Percentiles rank a stretch among this genome's conserved stretches.
Conservation (phyloP, 1,140 invertebrate genomes). For the Anastrepha obliqua region DNA sequence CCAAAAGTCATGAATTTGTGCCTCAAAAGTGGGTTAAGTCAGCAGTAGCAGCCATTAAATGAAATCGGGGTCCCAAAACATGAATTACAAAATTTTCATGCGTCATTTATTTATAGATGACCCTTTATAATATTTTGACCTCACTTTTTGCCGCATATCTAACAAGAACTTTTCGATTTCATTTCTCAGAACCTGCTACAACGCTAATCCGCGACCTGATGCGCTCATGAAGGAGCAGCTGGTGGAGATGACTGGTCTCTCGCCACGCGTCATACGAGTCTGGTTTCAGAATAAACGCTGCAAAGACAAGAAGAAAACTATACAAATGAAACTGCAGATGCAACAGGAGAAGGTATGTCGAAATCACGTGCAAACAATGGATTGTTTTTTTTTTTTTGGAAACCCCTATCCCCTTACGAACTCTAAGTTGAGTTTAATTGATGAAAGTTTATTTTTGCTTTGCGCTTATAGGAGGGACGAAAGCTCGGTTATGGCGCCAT, state of each 20-base stretch:
- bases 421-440: not conserved
- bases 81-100: too few species aligned
- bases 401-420: not conserved
- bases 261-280: slow-evolving; percentile 95
- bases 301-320: slow-evolving; percentile 99
- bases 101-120: too few species aligned
- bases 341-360: slow-evolving; percentile 94
- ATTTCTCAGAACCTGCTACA: slow-evolving; percentile 87
- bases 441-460: slow-evolving; percentile 43
- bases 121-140: too few species aligned
- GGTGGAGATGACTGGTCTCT: slow-evolving; percentile 98
- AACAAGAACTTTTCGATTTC: too few species aligned
- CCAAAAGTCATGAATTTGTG: too few species aligned
- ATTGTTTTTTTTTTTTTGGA: not conserved
- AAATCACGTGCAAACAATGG: too few species aligned
- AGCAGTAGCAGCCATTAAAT: too few species aligned
- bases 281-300: slow-evolving; percentile 99
- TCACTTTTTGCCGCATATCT: too few species aligned
- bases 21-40: too few species aligned
- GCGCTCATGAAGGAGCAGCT: slow-evolving; percentile 99
- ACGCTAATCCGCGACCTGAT: slow-evolving; percentile 97
- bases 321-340: slow-evolving; percentile 97
- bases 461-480: slow-evolving; percentile 85
- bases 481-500: slow-evolving; percentile 93
- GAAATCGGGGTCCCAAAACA: too few species aligned